A percentile compares a stretch with the other conserved stretches of the same genome.
These are phyloP conservation scores for Pelosia muscerda DNA, from an alignment of 2,888 invertebrate genomes.

Conservation along the genomic window DNA sequence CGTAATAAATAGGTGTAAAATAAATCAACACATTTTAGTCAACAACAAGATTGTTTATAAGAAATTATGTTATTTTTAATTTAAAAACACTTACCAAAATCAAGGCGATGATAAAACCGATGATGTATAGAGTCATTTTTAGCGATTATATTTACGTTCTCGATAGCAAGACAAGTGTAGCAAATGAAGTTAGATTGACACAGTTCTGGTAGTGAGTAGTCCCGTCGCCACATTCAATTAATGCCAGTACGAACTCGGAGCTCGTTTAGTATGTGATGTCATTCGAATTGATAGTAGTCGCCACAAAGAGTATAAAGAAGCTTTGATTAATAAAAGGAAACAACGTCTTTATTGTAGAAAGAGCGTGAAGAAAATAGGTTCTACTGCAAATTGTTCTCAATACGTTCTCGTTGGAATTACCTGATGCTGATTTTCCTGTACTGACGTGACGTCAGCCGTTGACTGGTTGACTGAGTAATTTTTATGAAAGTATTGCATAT, in stretches of 20 bases:
- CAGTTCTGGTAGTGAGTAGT: slow-evolving; percentile 63
- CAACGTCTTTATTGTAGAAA: slow-evolving; percentile 39
- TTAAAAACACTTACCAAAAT: slow-evolving; percentile 71
- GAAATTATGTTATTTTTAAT: background rate
- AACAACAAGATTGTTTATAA: no score
- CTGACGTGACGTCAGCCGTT: slow-evolving; percentile 13
- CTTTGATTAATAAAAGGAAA: slow-evolving; percentile 38
- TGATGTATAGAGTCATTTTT: slow-evolving; percentile 72
- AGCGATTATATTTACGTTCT: slow-evolving; percentile 40
- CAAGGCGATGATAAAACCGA: slow-evolving; percentile 75
- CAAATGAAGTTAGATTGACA: slow-evolving; percentile 71
- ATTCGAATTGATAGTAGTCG: slow-evolving; percentile 67
- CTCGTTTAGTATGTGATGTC: slow-evolving; percentile 79
- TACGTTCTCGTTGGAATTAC: slow-evolving; percentile 30
- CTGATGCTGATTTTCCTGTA: slow-evolving; percentile 27
- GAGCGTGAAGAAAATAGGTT: slow-evolving; percentile 35
- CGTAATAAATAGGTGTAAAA: background rate
- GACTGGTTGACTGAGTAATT: slow-evolving; percentile 9
- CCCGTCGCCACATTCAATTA: slow-evolving; percentile 76
- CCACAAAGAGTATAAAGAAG: slow-evolving; percentile 63
- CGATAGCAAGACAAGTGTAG: slow-evolving; percentile 66
- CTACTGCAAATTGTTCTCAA: slow-evolving; percentile 10
- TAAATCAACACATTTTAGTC: background rate
- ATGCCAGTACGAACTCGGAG: slow-evolving; percentile 67
- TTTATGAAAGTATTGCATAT: slow-evolving; percentile 7